Percentiles rank a stretch among this genome's conserved stretches.
These are phyloP conservation scores for Torymus texanus DNA, from an alignment of 2,888 invertebrate genomes.

Conservation along the genomic window DNA sequence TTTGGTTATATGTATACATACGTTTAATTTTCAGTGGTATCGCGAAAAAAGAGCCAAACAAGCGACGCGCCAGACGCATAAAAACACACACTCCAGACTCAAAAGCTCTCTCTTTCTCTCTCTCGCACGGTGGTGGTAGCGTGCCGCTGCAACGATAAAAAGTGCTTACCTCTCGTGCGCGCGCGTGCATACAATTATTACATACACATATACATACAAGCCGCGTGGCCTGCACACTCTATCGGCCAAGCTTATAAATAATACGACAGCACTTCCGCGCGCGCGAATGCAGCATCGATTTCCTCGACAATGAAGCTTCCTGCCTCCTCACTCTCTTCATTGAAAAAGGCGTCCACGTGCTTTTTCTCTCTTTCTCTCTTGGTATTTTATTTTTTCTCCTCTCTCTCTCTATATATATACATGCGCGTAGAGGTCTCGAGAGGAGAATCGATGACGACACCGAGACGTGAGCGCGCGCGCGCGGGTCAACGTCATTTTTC, in stretches of 20 bases:
- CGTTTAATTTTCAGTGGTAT: too few relatives aligned
- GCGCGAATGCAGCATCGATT: conserved; percentile 35
- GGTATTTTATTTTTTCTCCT: not conserved
- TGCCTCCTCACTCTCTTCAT: conserved; percentile 3
- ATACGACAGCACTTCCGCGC: conserved; percentile 20
- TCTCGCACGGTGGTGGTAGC: too few relatives aligned
- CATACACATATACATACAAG: not conserved
- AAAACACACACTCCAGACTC: too few relatives aligned
- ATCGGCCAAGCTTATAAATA: conserved; percentile 31
- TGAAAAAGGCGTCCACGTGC: conserved; percentile 20
- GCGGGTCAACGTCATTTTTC: too few relatives aligned
- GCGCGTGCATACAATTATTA: not conserved
- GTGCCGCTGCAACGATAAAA: too few relatives aligned
- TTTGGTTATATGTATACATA: too few relatives aligned
- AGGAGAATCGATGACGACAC: too few relatives aligned
- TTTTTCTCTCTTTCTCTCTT: not conserved
- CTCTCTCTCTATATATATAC: not conserved
- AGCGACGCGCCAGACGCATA: too few relatives aligned
- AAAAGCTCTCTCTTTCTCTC: too few relatives aligned
- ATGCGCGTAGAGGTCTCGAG: not conserved
- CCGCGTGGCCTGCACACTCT: not conserved
- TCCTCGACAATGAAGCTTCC: conserved; percentile 37
- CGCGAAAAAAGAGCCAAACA: too few relatives aligned
- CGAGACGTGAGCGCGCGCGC: too few relatives aligned
- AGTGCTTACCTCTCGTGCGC: too few relatives aligned